Conservation (phyloP, 1,140 invertebrate genomes). For the Brachionus plicatilis region DNA sequence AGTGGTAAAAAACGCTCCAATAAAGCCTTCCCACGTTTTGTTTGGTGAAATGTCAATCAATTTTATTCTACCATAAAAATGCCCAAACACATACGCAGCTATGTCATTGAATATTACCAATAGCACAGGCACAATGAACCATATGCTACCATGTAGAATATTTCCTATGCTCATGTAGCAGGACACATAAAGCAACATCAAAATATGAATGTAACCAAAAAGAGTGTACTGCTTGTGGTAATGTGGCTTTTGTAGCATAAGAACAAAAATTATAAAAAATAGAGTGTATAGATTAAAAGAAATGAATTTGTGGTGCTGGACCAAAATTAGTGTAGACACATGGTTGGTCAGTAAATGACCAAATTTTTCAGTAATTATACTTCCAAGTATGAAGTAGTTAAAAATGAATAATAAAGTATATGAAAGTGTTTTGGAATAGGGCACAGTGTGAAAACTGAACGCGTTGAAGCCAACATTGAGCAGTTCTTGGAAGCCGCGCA, state of each 20-base stretch:
- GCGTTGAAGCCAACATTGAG: constrained; percentile 98
- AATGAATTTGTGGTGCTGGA: constrained; percentile 94
- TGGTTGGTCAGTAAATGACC: constrained; percentile 81
- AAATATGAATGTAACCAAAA: constrained; percentile 97
- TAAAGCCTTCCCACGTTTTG: constrained; percentile 93
- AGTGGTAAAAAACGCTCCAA: constrained; percentile 89
- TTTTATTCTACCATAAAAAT: constrained; percentile 97
- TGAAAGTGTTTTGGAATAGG: constrained; percentile 95
- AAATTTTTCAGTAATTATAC: constrained; percentile 90
- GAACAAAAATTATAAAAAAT: constrained; percentile 96
- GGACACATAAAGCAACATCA: constrained; percentile 88
- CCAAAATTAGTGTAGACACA: constrained; percentile 83
- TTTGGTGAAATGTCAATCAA: constrained; percentile 97
- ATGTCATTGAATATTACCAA: constrained; percentile 99
- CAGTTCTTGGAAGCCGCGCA: constrained; percentile 99
- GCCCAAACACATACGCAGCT: constrained; percentile 98
- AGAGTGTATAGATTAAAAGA: constrained; percentile 91
- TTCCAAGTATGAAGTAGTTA: constrained; percentile 98
- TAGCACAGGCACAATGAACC: constrained; percentile 83
- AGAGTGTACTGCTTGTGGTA: constrained; percentile 95
- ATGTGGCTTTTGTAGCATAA: constrained; percentile 90
- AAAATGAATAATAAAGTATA: constrained; percentile 98
- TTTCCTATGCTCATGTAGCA: constrained; percentile 97
- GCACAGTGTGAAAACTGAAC: constrained; percentile 90
- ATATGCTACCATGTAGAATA: constrained; percentile 88